Evolutionary conservation across 2,888 invertebrate species (phyloP), one percentile per base, ranked within the genome.

Genomic region (Plebejus melissa): DNA sequence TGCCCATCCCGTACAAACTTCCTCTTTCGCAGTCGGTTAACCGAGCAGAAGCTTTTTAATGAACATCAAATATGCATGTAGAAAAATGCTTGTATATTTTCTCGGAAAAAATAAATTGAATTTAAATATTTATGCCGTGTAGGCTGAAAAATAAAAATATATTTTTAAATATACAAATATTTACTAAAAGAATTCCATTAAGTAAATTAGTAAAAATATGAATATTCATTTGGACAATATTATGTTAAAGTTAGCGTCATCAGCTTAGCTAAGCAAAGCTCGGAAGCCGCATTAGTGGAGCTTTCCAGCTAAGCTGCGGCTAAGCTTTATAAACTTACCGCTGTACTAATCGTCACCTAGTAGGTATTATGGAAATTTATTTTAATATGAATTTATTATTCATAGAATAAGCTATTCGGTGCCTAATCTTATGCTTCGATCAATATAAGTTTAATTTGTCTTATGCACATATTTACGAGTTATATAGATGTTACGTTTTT

Each of bases 51-150:
- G 28, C 13, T 0, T 65, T 32, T 65, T 65, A 65, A 65, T 65
- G 4, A 65, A 32, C 32, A 65, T 65, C 32, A 65, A 65, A 65
- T 65, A 65, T 65, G 32, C 32, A 36, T 65, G 65, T 65, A 65
- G 11, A 65, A 65, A 65, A 65, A 65, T 65, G 65, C 13, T 32
- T 13, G 32, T 65, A 65, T 65, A 32, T 65, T 65, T 36, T 65
- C 13, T 13, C 16, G 28, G 65, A 32, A 65, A 65, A 65, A 36
- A 65, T 13, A 16, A 65, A 36, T 65, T 65, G 32, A 65, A 65
- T 65, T 65, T 65, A 13, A 65, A 65, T 65, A 65, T 65, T 65
- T 32, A 65, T 16, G 32, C 65, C 32, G 65, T 65, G 32, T 65
- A 65, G 13, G 32, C 65, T 32, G 11, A 13, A 32, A 65, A 65